phyloP scores from a whole-genome alignment of 2,797 vertebrate genomes.

The Numenius phaeopus region DNA sequence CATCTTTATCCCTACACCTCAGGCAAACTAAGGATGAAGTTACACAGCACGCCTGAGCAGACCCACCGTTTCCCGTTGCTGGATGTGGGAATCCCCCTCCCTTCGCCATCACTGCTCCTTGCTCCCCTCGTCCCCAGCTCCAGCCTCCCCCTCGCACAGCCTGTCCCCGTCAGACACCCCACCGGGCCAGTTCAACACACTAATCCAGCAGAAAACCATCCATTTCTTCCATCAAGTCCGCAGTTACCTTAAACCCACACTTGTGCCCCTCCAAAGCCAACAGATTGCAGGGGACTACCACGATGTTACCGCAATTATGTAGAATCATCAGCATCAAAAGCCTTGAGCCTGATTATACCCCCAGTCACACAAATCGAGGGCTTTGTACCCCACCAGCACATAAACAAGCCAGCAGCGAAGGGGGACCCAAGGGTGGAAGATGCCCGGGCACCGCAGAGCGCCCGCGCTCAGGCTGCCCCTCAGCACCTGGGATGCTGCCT shows the following conservation, averaged over 20 bases:
- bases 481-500: not conserved
- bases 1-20: not conserved
- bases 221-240: not conserved
- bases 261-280: not conserved
- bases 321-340: not conserved
- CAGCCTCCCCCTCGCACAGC: not conserved
- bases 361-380: not conserved
- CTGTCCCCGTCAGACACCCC: not conserved
- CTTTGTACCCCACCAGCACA: too few relatives aligned
- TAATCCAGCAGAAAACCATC: fast-evolving
- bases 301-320: fast-evolving
- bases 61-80: not conserved
- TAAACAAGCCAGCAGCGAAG: fast-evolving
- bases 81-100: not conserved
- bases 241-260: not conserved
- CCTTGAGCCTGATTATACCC: not conserved
- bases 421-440: not conserved
- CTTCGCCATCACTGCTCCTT: not conserved
- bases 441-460: not conserved
- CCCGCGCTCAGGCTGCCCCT: not conserved
- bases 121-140: not conserved
- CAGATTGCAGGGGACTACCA: not conserved
- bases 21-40: too few relatives aligned
- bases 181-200: not conserved
- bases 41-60: fast-evolving